Percentiles rank a stretch among this genome's conserved stretches.
phyloP scores from a whole-genome alignment of 1,140 invertebrate species.

The Kradibia gibbosae region DNA sequence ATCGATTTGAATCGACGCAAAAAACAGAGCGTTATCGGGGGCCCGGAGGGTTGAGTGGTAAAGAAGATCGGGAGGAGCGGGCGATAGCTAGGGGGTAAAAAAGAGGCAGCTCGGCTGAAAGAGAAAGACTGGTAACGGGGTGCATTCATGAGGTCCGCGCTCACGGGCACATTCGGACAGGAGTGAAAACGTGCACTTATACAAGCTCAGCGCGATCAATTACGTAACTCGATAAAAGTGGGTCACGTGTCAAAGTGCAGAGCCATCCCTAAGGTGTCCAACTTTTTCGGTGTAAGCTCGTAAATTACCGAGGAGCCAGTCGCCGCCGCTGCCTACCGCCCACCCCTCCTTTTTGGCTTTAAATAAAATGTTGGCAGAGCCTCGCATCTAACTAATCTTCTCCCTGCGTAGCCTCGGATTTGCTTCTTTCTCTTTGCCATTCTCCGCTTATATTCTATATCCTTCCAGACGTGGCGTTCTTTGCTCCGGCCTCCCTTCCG shows the following conservation, averaged over 20 bases:
- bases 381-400: slow-evolving; percentile 58
- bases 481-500: neutral
- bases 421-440: neutral
- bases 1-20: neutral
- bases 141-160: neutral
- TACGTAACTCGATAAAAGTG: slow-evolving; percentile 69
- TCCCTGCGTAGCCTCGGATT: slow-evolving; percentile 39
- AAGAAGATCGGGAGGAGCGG: neutral
- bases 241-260: slow-evolving; percentile 70
- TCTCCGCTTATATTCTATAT: neutral
- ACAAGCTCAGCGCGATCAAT: slow-evolving; percentile 60
- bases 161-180: neutral
- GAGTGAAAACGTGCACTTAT: neutral
- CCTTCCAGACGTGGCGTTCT: neutral
- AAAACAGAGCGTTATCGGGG: neutral
- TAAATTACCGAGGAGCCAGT: slow-evolving; percentile 64
- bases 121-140: slow-evolving; percentile 27
- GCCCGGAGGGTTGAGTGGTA: neutral
- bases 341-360: slow-evolving; percentile 61
- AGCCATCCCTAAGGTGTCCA: slow-evolving; percentile 67
- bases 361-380: slow-evolving; percentile 70
- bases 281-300: slow-evolving; percentile 65
- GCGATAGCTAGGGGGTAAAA: neutral
- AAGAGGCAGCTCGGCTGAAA: neutral
- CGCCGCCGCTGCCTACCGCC: slow-evolving; percentile 27